Base-by-base conservation (phyloP, 2,888 invertebrate species). In the Mythimna loreyi region DNA sequence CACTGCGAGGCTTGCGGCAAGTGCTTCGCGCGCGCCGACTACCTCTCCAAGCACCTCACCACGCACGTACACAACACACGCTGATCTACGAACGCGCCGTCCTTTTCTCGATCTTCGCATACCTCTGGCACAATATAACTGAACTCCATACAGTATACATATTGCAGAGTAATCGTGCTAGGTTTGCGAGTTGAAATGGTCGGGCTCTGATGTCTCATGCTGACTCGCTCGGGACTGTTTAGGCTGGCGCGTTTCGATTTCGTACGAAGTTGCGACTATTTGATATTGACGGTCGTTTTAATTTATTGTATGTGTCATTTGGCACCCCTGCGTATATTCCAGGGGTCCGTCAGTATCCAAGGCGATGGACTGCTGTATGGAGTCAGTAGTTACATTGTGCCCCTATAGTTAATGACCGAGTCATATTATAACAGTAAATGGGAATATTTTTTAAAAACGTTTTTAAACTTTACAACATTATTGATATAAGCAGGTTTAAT, bases 1-100 rank as follows among this genome's bases (percentile, higher is more conserved):
- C 98, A 98, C 91, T 98, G 98, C 95, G 98, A 98, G 92, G 98
- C 98, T 92, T 98, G 98, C 93, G 98, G 98, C 81, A 98, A 98
- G 93, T 98, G 98, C 92, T 98, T 98, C 93, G 98, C 98, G 33
- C 96, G 98, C 62, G 98, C 98, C 65, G 98, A 98, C 92, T 98
- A 98, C 89, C 97, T 98, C 69, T 98, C 98, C 87, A 98, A 98
- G 93, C 98, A 98, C 93, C 97, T 98, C 84, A 98, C 98, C 78
- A 98, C 98, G 43, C 98, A 98, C 95, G 98, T 98, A 85, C 98
- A 98, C 94, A 97, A 97, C 89, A 96, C 97, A 75, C 97, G 97
- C 88, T 97, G 92, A 94, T 83, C 84, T 71, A 62, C 73, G 82
- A 82, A 83, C 83, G 87, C 92, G 88, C 92, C 92, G 92, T 91